These are phyloP conservation scores for Ennomos quercinarius DNA, from an alignment of 2,888 invertebrate species.

Conservation along the genomic window DNA sequence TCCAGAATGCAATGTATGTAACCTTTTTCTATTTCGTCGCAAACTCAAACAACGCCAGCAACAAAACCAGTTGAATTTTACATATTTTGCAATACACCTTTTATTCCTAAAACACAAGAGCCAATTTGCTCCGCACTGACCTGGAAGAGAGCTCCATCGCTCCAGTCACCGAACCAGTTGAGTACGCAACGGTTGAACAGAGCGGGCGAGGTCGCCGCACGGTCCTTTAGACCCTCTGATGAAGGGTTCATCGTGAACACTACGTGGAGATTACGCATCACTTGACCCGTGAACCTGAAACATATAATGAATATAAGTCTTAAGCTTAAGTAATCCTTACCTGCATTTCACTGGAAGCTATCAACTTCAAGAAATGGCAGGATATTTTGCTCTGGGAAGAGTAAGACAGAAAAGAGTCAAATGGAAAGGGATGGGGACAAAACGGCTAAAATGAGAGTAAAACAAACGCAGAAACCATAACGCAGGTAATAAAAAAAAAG, in stretches of 20 bases:
- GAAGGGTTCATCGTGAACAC: constrained; percentile 99
- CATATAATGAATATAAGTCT: too few species aligned
- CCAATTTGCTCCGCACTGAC: constrained; percentile 62
- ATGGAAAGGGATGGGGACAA: background rate
- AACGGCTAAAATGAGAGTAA: too few species aligned
- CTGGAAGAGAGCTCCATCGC: constrained; percentile 97
- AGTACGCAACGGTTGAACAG: constrained; percentile 99
- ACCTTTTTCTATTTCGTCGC: too few species aligned
- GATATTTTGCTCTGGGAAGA: too few species aligned
- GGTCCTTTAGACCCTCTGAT: constrained; percentile 98
- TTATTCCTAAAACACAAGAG: background rate
- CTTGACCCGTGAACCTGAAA: constrained; percentile 95
- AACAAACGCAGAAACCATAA: too few species aligned
- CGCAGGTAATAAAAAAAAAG: background rate
- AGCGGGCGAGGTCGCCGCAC: constrained; percentile 99
- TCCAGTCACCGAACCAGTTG: constrained; percentile 99
- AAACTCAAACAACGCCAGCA: too few species aligned
- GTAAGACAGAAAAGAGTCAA: background rate
- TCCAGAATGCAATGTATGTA: too few species aligned
- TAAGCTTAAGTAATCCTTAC: too few species aligned
- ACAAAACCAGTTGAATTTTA: background rate
- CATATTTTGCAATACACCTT: background rate
- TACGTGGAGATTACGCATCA: constrained; percentile 99
- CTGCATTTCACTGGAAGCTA: too few species aligned
- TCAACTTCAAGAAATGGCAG: too few species aligned